These are phyloP conservation scores for Euphydryas editha DNA, from an alignment of 2,888 invertebrate genomes.

Conservation along the genomic window DNA sequence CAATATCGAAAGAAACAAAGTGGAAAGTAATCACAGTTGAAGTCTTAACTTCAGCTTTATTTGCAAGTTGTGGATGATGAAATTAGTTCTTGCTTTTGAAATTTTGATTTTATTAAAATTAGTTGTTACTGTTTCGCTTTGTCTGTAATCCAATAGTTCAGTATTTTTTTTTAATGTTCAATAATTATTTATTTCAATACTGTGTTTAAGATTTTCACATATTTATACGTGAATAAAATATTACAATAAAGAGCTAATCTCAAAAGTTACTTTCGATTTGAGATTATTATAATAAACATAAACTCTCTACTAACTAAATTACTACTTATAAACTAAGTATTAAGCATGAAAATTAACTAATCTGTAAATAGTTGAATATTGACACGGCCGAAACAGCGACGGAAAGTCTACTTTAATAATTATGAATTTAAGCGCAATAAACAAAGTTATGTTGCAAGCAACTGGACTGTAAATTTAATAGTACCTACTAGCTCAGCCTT, in stretches of 20 bases:
- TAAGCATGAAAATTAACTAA: no score
- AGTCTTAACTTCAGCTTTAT: constrained; percentile 10
- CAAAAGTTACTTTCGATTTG: neutral
- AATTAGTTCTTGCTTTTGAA: constrained; percentile 19
- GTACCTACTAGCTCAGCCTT: neutral
- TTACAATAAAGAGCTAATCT: no score
- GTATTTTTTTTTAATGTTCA: neutral
- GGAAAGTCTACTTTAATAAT: no score
- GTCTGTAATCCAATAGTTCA: neutral
- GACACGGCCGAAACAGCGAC: no score
- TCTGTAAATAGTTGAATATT: no score
- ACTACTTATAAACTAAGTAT: no score
- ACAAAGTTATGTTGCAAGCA: no score
- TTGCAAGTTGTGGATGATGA: constrained; percentile 14
- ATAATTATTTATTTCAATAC: no score
- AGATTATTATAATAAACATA: neutral
- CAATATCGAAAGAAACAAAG: constrained; percentile 8
- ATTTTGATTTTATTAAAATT: constrained; percentile 14
- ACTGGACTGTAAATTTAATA: neutral
- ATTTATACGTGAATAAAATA: no score
- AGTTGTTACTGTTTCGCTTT: neutral
- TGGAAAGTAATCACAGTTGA: constrained; percentile 14
- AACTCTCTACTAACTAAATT: no score
- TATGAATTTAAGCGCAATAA: no score
- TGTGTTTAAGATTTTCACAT: no score